Evolutionary conservation across 2,797 vertebrate genomes (phyloP), one percentile per base, ranked within the genome.

Genomic region (Gastrophryne carolinensis): DNA sequence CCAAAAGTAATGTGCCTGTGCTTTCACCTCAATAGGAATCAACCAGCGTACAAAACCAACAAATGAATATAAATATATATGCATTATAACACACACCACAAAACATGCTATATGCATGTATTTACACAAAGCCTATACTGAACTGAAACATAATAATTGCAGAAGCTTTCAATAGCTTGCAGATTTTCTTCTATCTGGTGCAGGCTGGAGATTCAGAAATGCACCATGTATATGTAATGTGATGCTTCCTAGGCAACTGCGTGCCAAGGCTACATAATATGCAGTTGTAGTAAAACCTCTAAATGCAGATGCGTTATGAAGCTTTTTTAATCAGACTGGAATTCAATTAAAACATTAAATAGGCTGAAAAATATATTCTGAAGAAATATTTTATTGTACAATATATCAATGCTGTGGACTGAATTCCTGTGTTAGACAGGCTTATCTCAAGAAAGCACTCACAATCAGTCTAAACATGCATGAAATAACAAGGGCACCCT

Each of bases 1-100:
- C 84, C 83, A 85, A 86, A 75, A 81, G 80, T 82, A 69, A 81
- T 80, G 19, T 78, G 81, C 79, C 39, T 24, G 49, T 8, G 9
- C 54, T 17, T 83, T 80, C 78, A 82, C 82, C 83, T 75, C 82
- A 62, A 63, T 5, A 58, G 29, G 24, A 30, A 39, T 17, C 17
- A 26, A 2, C 15, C 63, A 66, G 34, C 81, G 77, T 74, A 85
- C 17, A 8, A 32, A 11, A 78, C 44, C 83, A 84, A n/a, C n/a
- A n/a, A n/a, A n/a, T n/a, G n/a, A 35, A 68, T 39, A 12, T 54
- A 37, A 39, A 27, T 35, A 24, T n/a, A 35, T 24, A 79, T 78
- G 85, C 70, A 44, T 79, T 5, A 44, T n/a, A 17, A 0, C n/a
- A 44, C 39, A 44, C 17, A 5, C 39, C 5, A 21, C 17, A 47